Conservation (phyloP, 2,797 vertebrate genomes). For the Diglossa cyanea region DNA sequence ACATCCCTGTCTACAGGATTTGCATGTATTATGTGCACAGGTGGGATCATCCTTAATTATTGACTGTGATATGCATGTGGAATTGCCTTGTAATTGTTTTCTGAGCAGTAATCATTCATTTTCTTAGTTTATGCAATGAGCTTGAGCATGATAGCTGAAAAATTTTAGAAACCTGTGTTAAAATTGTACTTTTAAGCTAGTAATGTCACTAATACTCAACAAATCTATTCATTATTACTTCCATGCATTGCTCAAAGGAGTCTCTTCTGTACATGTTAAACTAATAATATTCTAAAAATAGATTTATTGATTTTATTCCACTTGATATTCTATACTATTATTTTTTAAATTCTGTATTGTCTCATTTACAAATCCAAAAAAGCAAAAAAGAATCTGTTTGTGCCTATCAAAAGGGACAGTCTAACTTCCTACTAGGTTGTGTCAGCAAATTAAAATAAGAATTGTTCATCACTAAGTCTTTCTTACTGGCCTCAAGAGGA, state of each 20-base stretch:
- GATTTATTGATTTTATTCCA: neutral
- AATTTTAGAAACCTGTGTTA: neutral
- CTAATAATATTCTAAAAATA: neutral
- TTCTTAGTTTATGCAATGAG: neutral
- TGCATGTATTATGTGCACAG: too few species aligned
- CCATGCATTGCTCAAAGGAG: rapidly evolving
- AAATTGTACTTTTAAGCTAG: neutral
- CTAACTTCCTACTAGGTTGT: neutral
- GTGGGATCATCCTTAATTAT: neutral
- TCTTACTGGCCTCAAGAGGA: neutral
- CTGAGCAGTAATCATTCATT: neutral
- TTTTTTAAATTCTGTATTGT: neutral
- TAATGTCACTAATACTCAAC: neutral
- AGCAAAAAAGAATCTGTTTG: neutral
- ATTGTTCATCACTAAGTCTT: neutral
- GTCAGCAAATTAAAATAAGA: neutral
- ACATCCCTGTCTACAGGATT: neutral
- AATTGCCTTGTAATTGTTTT: neutral
- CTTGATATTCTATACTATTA: neutral
- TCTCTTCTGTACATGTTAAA: neutral
- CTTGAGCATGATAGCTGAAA: neutral
- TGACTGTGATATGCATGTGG: rapidly evolving
- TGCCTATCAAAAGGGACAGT: neutral
- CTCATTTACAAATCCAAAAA: neutral
- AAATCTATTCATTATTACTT: neutral